Evolutionary conservation across 2,113 vertebrate genomes (phyloP).

Genomic region (Ceuthmochares aereus): DNA sequence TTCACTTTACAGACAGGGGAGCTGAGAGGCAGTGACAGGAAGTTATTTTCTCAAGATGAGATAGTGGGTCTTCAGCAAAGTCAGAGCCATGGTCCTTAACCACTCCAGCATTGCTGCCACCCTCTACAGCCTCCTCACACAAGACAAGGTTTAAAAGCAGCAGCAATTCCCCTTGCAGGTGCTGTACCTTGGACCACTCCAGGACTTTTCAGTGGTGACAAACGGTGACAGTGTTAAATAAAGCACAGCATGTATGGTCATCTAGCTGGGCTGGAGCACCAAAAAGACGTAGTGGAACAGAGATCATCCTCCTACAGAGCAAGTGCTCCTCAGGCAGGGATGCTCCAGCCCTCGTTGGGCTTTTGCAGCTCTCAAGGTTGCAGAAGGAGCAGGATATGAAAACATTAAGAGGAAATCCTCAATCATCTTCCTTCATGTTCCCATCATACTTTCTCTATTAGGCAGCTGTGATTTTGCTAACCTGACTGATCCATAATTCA

Average conservation of each 20-base stretch:
- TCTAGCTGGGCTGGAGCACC: not conserved
- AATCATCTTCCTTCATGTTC: not conserved
- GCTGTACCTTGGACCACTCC: accelerated
- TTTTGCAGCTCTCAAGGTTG: not conserved
- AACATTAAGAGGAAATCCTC: not conserved
- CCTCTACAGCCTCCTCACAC: not conserved
- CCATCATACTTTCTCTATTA: not conserved
- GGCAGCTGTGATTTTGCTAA: constrained; percentile 5
- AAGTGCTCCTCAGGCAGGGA: not conserved
- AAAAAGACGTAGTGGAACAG: not conserved
- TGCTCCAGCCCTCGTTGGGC: not conserved
- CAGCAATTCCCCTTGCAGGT: accelerated
- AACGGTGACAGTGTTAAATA: accelerated
- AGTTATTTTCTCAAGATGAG: not conserved
- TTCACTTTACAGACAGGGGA: not conserved
- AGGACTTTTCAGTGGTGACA: not conserved
- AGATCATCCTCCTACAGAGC: accelerated
- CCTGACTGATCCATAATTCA: constrained; percentile 47
- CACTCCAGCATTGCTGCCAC: not conserved
- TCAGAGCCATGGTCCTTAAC: not conserved
- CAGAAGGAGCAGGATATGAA: not conserved
- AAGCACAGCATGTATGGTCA: not conserved
- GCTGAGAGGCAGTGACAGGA: not conserved
- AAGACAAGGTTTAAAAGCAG: not conserved
- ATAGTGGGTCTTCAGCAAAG: not conserved